Evolutionary conservation across 2,113 vertebrate species (phyloP), one percentile per base, ranked within the genome.

Genomic region (Struthio camelus): DNA sequence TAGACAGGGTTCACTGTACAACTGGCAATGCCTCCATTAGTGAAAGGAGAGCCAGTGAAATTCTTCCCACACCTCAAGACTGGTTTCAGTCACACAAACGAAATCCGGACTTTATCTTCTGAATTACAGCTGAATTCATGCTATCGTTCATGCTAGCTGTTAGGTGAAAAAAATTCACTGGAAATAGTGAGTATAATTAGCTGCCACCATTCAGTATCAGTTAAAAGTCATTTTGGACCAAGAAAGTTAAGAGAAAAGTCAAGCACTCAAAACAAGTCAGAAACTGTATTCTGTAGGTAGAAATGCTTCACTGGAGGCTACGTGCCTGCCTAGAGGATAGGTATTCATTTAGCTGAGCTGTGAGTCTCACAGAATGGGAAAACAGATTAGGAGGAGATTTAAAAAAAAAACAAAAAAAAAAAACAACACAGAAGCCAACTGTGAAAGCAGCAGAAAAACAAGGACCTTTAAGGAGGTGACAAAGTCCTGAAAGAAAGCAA

Each of bases 391-490:
- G 34, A 91, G 42, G 38, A 61, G n/a, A n/a, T n/a, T n/a, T n/a
- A n/a, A n/a, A n/a, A n/a, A n/a, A n/a, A n/a, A n/a, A n/a, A n/a
- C n/a, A n/a, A n/a, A n/a, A n/a, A n/a, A n/a, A n/a, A n/a, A n/a
- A 51, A 90, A 94, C 71, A 73, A 67, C 77, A 95, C 23, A 89
- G 73, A 92, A 89, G 80, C n/a, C 77, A 92, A 85, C 83, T 82
- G 90, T 67, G 48, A 76, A 88, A 95, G 88, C 73, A 92, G 90
- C 56, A 81, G 77, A 87, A 86, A 95, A 44, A 94, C 59, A 90
- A 93, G 90, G 15, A 93, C 56, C 73, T 72, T 7, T 75, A 77
- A 93, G 65, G 56, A 93, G 92, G 17, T 2, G 20, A 90, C 80
- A 62, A 51, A 87, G 85, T 28, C 50, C 50, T 88, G 72, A 86